phyloP scores from a whole-genome alignment of 2,797 vertebrate genomes.

The Agapornis canus region DNA sequence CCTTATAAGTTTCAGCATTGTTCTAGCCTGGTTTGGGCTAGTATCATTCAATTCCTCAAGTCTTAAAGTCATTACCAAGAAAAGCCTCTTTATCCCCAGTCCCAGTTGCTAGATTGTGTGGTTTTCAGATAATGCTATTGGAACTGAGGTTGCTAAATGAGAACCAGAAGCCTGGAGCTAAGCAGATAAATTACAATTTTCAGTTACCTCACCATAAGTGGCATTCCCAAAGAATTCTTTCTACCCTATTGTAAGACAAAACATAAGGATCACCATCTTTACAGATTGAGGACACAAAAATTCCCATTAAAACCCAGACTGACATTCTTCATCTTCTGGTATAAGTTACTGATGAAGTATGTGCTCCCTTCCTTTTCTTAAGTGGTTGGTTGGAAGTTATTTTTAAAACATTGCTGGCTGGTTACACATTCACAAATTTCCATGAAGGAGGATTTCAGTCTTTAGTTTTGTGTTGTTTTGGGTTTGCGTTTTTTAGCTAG shows the following conservation, averaged over 20 bases:
- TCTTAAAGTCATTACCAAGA: constrained; percentile 10
- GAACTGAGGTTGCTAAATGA: constrained; percentile 34
- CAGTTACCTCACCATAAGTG: background rate
- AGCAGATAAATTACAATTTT: constrained; percentile 21
- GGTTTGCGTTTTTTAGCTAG: background rate
- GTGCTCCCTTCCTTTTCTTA: background rate
- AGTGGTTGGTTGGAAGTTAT: background rate
- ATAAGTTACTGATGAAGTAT: background rate
- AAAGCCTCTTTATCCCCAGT: constrained; percentile 44
- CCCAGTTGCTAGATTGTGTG: background rate
- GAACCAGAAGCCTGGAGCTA: constrained; percentile 42
- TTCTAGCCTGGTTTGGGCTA: background rate
- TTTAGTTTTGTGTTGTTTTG: background rate
- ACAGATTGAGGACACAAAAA: background rate
- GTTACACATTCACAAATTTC: constrained; percentile 18
- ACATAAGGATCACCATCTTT: background rate
- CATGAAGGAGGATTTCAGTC: background rate
- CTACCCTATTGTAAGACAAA: background rate
- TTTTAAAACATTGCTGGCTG: background rate
- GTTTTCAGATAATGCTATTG: constrained; percentile 35
- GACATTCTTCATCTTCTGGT: background rate
- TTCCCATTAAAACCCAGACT: background rate
- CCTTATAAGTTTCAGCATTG: background rate
- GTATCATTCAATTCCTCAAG: background rate
- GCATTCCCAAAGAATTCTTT: background rate